Conservation (phyloP, 2,888 invertebrate genomes). For the Ditula angustiorana region DNA sequence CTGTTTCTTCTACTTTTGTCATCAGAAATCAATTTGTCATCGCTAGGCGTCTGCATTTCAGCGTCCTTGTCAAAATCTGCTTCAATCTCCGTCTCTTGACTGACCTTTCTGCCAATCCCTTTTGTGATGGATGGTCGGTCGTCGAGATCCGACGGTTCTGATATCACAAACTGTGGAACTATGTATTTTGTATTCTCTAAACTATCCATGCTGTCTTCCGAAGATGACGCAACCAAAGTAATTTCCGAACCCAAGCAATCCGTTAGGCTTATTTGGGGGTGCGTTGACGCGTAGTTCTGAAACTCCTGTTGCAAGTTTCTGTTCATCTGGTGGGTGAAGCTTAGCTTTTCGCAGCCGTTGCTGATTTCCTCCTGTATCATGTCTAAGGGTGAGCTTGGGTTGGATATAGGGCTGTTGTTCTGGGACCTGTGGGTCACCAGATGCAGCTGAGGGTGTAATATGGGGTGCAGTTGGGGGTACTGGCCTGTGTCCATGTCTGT, state of each 20-base stretch:
- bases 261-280: constrained; percentile 96
- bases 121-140: constrained; percentile 92
- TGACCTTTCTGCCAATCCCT: constrained; percentile 90
- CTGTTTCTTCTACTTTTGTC: constrained; percentile 87
- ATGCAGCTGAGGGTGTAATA: constrained; percentile 75
- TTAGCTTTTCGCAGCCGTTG: constrained; percentile 61
- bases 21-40: constrained; percentile 58
- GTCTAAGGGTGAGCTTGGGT: constrained; percentile 89
- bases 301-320: constrained; percentile 60
- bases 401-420: constrained; percentile 87
- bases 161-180: constrained; percentile 88
- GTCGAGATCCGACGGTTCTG: constrained; percentile 88
- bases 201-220: constrained; percentile 89
- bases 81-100: constrained; percentile 85
- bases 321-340: constrained; percentile 59
- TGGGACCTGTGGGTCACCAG: constrained; percentile 82
- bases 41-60: constrained; percentile 73
- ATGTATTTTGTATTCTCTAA: constrained; percentile 84
- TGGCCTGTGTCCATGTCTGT: constrained; percentile 82
- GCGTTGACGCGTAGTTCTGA: constrained; percentile 63
- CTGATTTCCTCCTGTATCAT: constrained; percentile 90
- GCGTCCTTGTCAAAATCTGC: constrained; percentile 57
- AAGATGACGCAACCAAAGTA: constrained; percentile 91
- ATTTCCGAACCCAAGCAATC: constrained; percentile 95
- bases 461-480: constrained; percentile 72